Conservation (phyloP, 1,140 invertebrate species). For the Batillaria attramentaria region DNA sequence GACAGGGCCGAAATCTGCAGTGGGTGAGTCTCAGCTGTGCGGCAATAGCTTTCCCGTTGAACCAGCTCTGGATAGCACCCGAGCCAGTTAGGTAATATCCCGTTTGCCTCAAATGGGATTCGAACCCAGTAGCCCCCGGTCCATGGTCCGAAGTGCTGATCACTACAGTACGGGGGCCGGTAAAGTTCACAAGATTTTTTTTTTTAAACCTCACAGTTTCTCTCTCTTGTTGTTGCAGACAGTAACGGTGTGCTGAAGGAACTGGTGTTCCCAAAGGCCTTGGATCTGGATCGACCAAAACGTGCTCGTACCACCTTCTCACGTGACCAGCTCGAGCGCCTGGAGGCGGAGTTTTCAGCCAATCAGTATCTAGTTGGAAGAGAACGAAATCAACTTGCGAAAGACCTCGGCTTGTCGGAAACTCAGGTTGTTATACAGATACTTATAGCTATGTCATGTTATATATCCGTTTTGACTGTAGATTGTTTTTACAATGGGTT, state of each 20-base stretch:
- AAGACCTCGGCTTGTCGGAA: conserved; percentile 89
- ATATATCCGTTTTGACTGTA: too few species aligned
- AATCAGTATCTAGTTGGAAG: conserved; percentile 98
- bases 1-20: too few species aligned
- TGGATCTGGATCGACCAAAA: conserved; percentile 79
- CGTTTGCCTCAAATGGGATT: not conserved
- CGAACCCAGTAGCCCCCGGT: too few species aligned
- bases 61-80: not conserved
- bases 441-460: too few species aligned
- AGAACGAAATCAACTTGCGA: conserved; percentile 89
- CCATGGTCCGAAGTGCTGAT: not conserved
- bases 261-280: conserved; percentile 74
- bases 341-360: conserved; percentile 92
- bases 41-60: not conserved
- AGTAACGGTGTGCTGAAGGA: conserved; percentile 73
- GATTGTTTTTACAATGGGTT: too few species aligned
- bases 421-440: too few species aligned
- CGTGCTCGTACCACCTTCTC: conserved; percentile 95
- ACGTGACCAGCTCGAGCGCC: conserved; percentile 89
- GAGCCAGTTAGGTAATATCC: not conserved
- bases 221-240: conserved; percentile 62
- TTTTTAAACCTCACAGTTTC: not conserved
- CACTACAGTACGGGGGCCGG: not conserved
- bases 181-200: not conserved
- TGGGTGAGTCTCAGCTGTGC: too few species aligned